These are phyloP conservation scores for Miniopterus natalensis DNA, from an alignment of 2,113 vertebrate species.

Conservation along the genomic window DNA sequence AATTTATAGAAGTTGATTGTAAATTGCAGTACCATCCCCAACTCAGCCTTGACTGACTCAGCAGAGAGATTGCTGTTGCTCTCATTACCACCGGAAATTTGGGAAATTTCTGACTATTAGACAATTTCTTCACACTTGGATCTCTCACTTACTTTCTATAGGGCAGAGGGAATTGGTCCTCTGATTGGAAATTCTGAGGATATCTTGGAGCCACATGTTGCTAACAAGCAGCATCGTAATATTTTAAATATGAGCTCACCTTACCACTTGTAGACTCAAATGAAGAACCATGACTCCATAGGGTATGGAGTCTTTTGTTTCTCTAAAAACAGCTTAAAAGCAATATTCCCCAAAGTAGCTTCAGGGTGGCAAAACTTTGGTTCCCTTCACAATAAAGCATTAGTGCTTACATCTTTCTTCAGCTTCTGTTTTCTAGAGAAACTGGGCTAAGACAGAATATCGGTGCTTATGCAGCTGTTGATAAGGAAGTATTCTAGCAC, in stretches of 20 bases:
- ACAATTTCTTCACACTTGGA: neutral
- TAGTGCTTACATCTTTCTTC: neutral
- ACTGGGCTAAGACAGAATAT: neutral
- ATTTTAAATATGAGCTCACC: neutral
- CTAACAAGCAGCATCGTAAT: neutral
- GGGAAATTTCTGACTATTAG: neutral
- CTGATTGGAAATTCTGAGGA: neutral
- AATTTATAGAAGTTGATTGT: neutral
- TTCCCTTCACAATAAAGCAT: neutral
- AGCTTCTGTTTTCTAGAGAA: neutral
- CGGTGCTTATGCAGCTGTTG: neutral
- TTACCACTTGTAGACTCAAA: neutral
- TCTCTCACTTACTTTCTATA: neutral
- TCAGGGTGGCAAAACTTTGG: neutral
- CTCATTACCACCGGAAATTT: neutral
- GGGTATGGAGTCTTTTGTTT: neutral
- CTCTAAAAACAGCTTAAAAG: neutral
- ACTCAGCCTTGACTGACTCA: neutral
- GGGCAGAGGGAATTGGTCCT: neutral
- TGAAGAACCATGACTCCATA: neutral
- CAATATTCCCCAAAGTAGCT: neutral
- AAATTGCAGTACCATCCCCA: neutral
- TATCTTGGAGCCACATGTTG: neutral
- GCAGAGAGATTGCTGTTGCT: neutral
- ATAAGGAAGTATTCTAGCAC: neutral